These are phyloP conservation scores for Seriola aureovittata DNA, from an alignment of 2,113 vertebrate genomes.

Conservation along the genomic window DNA sequence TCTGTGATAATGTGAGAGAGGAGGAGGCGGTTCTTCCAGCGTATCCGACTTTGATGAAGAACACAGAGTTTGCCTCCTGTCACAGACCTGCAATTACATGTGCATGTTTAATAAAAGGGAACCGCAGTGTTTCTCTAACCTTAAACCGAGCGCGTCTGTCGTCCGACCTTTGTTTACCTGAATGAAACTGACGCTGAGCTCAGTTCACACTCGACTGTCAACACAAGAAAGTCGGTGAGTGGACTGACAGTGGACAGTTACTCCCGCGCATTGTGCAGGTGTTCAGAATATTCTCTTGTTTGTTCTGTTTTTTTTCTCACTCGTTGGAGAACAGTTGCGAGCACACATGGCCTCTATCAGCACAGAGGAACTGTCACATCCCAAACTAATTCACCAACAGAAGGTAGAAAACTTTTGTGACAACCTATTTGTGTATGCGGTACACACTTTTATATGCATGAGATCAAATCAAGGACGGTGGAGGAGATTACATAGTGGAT, in stretches of 20 bases:
- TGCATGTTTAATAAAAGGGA: too few relatives aligned
- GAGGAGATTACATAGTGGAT: conserved; percentile 34
- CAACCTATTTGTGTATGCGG: conserved; percentile 24
- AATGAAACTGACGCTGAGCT: too few relatives aligned
- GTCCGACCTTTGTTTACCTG: too few relatives aligned
- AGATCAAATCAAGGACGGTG: conserved; percentile 58
- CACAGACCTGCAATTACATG: too few relatives aligned
- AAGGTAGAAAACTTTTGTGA: conserved; percentile 32
- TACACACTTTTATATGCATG: conserved; percentile 23
- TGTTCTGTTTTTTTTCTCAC: not conserved
- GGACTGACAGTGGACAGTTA: not conserved
- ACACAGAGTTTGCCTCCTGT: too few relatives aligned
- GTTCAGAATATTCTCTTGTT: not conserved
- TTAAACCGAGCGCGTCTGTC: too few relatives aligned
- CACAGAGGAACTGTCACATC: conserved; percentile 17
- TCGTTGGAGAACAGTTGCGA: not conserved
- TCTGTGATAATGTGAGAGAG: too few relatives aligned
- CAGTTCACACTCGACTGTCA: too few relatives aligned
- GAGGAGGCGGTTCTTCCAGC: too few relatives aligned
- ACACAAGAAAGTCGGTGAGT: too few relatives aligned
- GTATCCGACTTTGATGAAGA: too few relatives aligned
- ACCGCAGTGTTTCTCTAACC: too few relatives aligned
- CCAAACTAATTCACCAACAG: conserved; percentile 31
- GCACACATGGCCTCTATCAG: not conserved
- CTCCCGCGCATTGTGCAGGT: not conserved